Percentiles rank a stretch among this genome's conserved stretches.
Conservation (phyloP, 2,113 vertebrate species). For the Scalopus aquaticus region DNA sequence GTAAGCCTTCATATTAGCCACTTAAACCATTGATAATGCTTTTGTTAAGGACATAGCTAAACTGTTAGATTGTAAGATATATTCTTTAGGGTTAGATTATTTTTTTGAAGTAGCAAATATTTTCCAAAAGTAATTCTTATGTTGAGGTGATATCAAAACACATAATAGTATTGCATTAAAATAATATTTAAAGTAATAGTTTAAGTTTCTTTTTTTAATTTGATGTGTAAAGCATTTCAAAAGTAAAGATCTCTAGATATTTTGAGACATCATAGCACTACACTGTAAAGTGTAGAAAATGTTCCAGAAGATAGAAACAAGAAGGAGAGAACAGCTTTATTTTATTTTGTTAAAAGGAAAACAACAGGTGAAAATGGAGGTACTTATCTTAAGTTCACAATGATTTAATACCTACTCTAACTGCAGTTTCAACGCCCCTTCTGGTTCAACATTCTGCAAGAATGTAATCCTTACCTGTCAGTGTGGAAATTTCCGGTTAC, state of each 20-base stretch:
- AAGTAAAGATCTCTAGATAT: background rate
- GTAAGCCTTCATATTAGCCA: background rate
- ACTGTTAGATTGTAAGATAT: background rate
- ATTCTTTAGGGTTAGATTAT: background rate
- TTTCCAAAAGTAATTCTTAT: background rate
- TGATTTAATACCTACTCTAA: background rate
- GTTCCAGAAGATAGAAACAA: background rate
- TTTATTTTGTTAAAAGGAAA: background rate
- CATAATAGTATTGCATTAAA: background rate
- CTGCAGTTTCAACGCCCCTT: too few species aligned
- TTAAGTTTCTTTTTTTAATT: background rate
- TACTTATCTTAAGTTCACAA: background rate
- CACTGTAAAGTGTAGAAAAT: background rate
- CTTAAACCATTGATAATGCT: background rate
- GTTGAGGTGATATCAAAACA: background rate
- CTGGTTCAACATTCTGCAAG: too few species aligned
- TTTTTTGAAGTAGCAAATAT: background rate
- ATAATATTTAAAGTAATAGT: background rate
- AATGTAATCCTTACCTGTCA: background rate
- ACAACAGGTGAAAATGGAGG: background rate
- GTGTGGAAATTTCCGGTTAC: background rate
- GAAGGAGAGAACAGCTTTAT: background rate
- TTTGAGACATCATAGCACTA: background rate
- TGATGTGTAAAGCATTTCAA: background rate
- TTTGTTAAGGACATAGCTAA: background rate